These are phyloP conservation scores for Catocala fraxini DNA, from an alignment of 2,888 invertebrate genomes.

Conservation along the genomic window DNA sequence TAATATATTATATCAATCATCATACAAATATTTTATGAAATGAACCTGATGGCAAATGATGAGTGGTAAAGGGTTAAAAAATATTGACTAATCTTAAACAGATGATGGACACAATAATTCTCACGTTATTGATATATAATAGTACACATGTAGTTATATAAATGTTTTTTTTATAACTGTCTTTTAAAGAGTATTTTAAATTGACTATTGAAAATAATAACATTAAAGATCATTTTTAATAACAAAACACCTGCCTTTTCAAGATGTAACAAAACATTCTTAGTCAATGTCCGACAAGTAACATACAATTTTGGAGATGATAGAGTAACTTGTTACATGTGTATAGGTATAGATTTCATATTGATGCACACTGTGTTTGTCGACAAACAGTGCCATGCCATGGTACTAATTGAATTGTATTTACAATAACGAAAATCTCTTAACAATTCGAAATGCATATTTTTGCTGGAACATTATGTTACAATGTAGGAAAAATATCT, in stretches of 20 bases:
- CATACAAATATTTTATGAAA: neutral
- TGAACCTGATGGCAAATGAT: neutral
- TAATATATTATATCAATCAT: constrained; percentile 3
- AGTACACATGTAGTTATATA: constrained; percentile 5
- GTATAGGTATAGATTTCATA: no score
- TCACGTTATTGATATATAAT: constrained; percentile 10
- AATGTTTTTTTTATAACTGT: constrained; percentile 5
- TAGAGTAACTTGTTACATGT: no score
- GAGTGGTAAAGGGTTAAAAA: neutral
- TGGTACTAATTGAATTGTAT: no score
- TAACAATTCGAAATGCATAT: no score
- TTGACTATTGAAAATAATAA: constrained; percentile 15
- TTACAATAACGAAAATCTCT: no score
- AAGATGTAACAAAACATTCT: constrained; percentile 48
- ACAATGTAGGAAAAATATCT: no score
- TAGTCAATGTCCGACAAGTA: constrained; percentile 4
- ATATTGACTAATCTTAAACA: constrained; percentile 7
- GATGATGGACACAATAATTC: constrained; percentile 16
- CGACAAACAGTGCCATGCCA: no score
- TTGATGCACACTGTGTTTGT: no score
- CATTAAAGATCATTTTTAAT: constrained; percentile 11
- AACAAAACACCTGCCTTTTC: constrained; percentile 30
- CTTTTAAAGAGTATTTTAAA: constrained; percentile 21
- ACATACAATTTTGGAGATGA: neutral
- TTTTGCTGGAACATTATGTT: no score